Evolutionary conservation across 1,140 invertebrate genomes (phyloP), one percentile per base, ranked within the genome.

Genomic region (Mactra quadrangularis): DNA sequence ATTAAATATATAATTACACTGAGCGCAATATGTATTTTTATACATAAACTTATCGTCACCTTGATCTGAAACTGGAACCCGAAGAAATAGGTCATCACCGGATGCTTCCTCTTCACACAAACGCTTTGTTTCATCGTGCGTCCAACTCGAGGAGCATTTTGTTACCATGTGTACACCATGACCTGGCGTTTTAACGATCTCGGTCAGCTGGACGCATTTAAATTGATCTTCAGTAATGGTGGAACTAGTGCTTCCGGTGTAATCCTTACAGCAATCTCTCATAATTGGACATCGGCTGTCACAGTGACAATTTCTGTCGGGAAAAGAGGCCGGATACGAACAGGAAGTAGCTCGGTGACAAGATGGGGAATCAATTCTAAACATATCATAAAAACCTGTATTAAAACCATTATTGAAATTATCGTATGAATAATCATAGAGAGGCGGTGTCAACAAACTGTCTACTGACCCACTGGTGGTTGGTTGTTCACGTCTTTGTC

Each of bases 21-120:
- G 52, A 1, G 68, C 68, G 47, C 68, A 71, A 45, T 71, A 55
- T 29, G 53, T 71, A 27, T 71, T 71, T 71, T 22, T 71, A 55
- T 53, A 71, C 68, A 71, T 53, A 2, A 71, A 3, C 27, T 29
- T 15, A 3, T 29, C 19, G 2, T 53, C 47, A 7, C 27, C 22
- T n/a, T 53, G 52, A 33, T 66, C 62, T n/a, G 52, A 53, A n/a
- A 71, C 68, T 15, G 68, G 68, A 4, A 71, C 9, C 22, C 47
- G 27, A 17, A 55, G 15, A n/a, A 71, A 53, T 50, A 71, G 31
- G 29, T 71, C 68, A 33, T 71, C 33, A 2, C 13, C 2, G 17
- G 52, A 1, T 31, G 41, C 1, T 41, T 22, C 25, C 41, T 11
- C 22, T 53, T 71, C 68, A 47, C 68, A 71, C 19, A 71, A 35